Evolutionary conservation across 2,113 vertebrate genomes (phyloP), one percentile per base, ranked within the genome.

Genomic region (Lathamus discolor): DNA sequence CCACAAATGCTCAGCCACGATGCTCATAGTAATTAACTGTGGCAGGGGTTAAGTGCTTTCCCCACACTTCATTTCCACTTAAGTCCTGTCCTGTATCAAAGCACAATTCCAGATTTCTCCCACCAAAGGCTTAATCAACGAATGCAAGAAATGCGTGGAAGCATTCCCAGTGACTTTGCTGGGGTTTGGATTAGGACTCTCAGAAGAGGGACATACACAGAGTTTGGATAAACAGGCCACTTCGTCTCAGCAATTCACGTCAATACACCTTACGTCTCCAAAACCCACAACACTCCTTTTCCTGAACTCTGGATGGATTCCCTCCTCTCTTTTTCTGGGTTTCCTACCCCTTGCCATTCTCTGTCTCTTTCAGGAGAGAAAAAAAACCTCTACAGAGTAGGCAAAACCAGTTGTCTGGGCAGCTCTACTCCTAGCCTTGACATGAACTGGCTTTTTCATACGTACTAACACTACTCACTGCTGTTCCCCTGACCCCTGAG

Each of bases 401-500:
- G 37, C 10, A 76, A 13, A 76, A 6, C 1, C 23, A 37, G 6
- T n/a, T 3, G 3, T 18, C 54, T 14, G 9, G 29, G 11, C n/a
- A 90, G 31, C 54, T 55, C n/a, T 37, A 1, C 24, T 39, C n/a
- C 5, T 35, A 54, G 41, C 64, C 59, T 6, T 14, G 23, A 43
- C 24, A 8, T 18, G 2, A 19, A 3, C 23, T 25, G 69, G 6
- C 33, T 70, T 17, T 25, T 63, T 41, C 23, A 18, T 43, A n/a
- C 11, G 2, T 3, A 3, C 2, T 0, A 4, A 14, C 2, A 41
- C 14, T 5, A 35, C 68, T 39, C 63, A 1, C 19, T 33, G 52
- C 67, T 37, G 63, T 0, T 59, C 74, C 76, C 7, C 48, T 31
- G 57, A 75, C 44, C 79, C 51, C 46, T 27, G 17, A 4, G 55